phyloP scores from a whole-genome alignment of 2,888 invertebrate species.

The Trissolcus brochymenae region DNA sequence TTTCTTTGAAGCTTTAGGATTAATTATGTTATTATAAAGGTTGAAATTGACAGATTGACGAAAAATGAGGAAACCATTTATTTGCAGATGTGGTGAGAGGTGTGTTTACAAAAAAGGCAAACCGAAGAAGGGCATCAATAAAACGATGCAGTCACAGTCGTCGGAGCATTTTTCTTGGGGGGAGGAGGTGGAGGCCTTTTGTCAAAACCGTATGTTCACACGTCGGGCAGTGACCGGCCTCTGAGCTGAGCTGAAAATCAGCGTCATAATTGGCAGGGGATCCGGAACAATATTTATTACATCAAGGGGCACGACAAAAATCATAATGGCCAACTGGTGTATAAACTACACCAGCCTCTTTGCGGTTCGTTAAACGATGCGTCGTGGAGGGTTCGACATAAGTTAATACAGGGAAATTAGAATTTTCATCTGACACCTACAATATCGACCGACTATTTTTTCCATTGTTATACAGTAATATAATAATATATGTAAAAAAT shows the following conservation, averaged over 20 bases:
- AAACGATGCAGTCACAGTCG: conserved; percentile 69
- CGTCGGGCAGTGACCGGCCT: conserved; percentile 61
- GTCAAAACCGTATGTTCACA: conserved; percentile 71
- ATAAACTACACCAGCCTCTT: conserved; percentile 72
- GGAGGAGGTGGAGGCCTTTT: conserved; percentile 56
- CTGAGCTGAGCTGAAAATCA: conserved; percentile 54
- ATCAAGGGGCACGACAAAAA: conserved; percentile 66
- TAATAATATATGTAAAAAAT: neutral
- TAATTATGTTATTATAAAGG: conserved; percentile 4
- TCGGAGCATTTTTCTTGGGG: conserved; percentile 45
- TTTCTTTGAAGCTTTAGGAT: neutral
- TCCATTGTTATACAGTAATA: neutral
- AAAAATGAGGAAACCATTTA: conserved; percentile 32
- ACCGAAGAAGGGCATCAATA: conserved; percentile 61
- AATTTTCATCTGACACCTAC: conserved; percentile 38
- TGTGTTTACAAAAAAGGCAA: conserved; percentile 58
- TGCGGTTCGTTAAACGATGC: conserved; percentile 74
- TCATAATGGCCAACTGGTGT: conserved; percentile 72
- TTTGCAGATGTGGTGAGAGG: conserved; percentile 51
- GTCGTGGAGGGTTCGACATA: conserved; percentile 54
- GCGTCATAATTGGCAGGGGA: conserved; percentile 72
- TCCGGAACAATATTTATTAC: conserved; percentile 73
- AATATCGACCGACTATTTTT: neutral
- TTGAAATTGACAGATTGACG: conserved; percentile 6
- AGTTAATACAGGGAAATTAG: conserved; percentile 20